Percentiles rank a stretch among this genome's conserved stretches.
These are phyloP conservation scores for Agrypnia vestita DNA, from an alignment of 1,140 invertebrate species.

Conservation along the genomic window DNA sequence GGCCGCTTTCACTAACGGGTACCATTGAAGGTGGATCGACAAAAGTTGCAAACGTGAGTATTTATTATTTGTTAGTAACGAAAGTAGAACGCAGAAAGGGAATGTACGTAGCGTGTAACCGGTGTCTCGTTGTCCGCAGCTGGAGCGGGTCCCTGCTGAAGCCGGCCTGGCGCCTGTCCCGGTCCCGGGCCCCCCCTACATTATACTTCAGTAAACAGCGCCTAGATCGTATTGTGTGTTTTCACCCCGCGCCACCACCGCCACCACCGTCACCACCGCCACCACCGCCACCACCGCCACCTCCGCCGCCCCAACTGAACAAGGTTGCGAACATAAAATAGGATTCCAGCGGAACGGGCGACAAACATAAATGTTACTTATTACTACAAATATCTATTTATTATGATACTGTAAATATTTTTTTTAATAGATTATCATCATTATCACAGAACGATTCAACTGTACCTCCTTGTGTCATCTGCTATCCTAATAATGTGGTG, in stretches of 20 bases:
- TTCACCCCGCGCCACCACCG: slow-evolving; percentile 32
- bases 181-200: background rate
- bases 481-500: slow-evolving; percentile 60
- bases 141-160: slow-evolving; percentile 49
- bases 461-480: slow-evolving; percentile 60
- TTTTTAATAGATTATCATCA: slow-evolving; percentile 62
- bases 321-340: slow-evolving; percentile 56
- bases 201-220: background rate
- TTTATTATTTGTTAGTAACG: background rate
- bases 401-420: slow-evolving; percentile 62
- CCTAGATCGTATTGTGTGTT: background rate
- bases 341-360: slow-evolving; percentile 52
- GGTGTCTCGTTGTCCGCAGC: slow-evolving; percentile 36
- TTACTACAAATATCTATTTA: slow-evolving; percentile 62
- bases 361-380: slow-evolving; percentile 60
- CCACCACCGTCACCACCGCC: slow-evolving; percentile 7
- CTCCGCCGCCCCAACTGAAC: background rate
- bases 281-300: background rate
- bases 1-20: slow-evolving; percentile 94
- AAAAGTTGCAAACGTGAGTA: slow-evolving; percentile 72
- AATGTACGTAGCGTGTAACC: background rate
- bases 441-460: slow-evolving; percentile 61
- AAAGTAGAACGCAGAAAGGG: no score
- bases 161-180: slow-evolving; percentile 52
- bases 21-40: slow-evolving; percentile 86